Conservation (phyloP, 1,140 invertebrate genomes). For the Dufourea novaeangliae region DNA sequence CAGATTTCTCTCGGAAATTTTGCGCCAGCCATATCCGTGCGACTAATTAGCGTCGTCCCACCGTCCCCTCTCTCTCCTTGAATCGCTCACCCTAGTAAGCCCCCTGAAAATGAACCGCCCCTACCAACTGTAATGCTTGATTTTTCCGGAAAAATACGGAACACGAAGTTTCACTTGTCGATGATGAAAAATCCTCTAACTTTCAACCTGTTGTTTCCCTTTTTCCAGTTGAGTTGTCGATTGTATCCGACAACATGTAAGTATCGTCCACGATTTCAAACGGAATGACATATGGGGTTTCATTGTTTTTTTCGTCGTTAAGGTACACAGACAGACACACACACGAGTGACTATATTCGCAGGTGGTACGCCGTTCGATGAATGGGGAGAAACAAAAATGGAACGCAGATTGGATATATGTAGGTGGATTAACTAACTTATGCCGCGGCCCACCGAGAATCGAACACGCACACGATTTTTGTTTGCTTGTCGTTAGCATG, state of each 20-base stretch:
- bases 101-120: conserved; percentile 7
- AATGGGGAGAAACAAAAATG: background rate
- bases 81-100: conserved; percentile 49
- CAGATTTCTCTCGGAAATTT: conserved; percentile 68
- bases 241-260: no score
- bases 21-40: conserved; percentile 47
- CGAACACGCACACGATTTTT: conserved; percentile 40
- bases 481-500: conserved; percentile 47
- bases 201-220: no score
- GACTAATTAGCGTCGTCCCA: conserved; percentile 59
- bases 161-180: no score
- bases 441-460: conserved; percentile 25
- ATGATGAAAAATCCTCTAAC: no score
- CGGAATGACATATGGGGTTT: no score
- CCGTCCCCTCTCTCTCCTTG: background rate
- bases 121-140: background rate
- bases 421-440: conserved; percentile 25
- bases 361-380: conserved; percentile 6
- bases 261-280: no score
- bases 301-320: no score
- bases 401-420: conserved; percentile 5
- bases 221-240: no score
- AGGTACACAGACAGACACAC: no score
- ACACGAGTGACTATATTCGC: background rate
- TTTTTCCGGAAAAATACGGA: background rate